Conservation (phyloP, 2,113 vertebrate genomes). For the Hippotragus niger region DNA sequence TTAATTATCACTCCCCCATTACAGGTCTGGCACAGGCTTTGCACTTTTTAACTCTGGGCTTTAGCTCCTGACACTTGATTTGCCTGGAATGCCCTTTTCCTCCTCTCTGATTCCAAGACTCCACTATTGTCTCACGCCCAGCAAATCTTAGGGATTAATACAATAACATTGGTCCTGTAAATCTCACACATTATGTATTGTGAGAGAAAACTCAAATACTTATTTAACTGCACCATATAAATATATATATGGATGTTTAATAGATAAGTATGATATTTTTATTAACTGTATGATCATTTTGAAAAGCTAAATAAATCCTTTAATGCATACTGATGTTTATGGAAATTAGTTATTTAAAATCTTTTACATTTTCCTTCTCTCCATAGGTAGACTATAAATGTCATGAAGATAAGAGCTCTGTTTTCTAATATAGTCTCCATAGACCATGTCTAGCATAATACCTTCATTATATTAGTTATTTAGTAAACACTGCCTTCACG, state of each 20-base stretch:
- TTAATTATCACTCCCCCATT: not conserved
- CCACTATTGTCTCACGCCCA: not conserved
- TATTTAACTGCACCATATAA: not conserved
- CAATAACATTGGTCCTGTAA: not conserved
- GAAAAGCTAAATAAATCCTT: not conserved
- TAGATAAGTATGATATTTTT: not conserved
- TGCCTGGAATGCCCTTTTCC: not conserved
- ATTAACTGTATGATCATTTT: not conserved
- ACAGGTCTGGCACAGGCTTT: rapidly evolving
- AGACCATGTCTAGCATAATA: not conserved
- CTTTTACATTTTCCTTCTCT: not conserved
- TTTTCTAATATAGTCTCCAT: not conserved
- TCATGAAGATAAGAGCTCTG: not conserved
- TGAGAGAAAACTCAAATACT: not conserved
- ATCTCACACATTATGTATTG: not conserved
- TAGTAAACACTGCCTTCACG: not conserved
- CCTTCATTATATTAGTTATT: not conserved
- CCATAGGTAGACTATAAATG: not conserved
- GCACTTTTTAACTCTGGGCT: not conserved
- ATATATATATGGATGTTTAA: not conserved
- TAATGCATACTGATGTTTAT: not conserved
- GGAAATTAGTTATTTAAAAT: not conserved
- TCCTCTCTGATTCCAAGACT: not conserved
- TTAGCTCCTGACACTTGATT: not conserved
- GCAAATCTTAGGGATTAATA: not conserved